A percentile compares a stretch with the other conserved stretches of the same genome.
phyloP scores from a whole-genome alignment of 2,113 vertebrate genomes.

The Greenwoodochromis staneri region DNA sequence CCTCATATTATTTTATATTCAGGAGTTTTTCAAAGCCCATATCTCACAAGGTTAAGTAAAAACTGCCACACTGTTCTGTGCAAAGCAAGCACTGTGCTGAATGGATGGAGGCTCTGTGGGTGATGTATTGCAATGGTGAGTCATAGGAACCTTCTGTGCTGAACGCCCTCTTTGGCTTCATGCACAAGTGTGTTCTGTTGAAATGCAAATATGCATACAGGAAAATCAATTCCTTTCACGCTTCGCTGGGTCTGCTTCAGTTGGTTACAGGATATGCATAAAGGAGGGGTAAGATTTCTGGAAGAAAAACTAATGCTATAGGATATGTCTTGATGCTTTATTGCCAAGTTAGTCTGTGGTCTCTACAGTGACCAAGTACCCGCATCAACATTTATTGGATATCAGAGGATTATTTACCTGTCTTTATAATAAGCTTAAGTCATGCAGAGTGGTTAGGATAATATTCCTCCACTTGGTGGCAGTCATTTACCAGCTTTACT shows the following conservation, averaged over 20 bases:
- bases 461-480: constrained; percentile 13
- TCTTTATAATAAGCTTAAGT: neutral
- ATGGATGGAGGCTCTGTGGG: constrained; percentile 20
- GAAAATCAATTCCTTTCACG: constrained; percentile 38
- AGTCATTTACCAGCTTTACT: neutral
- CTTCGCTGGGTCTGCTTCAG: constrained; percentile 21
- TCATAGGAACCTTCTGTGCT: constrained; percentile 30
- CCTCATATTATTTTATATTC: neutral
- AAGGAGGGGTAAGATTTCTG: neutral
- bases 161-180: constrained; percentile 35
- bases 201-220: constrained; percentile 51
- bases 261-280: neutral
- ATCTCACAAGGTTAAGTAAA: neutral
- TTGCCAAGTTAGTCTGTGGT: neutral
- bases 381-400: neutral
- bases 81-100: neutral
- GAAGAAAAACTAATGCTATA: neutral
- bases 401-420: neutral
- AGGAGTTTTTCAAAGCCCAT: neutral
- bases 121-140: constrained; percentile 42
- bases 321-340: neutral
- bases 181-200: constrained; percentile 35
- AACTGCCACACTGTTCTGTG: neutral
- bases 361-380: neutral
- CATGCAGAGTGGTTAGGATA: neutral